Evolutionary conservation across 2,797 vertebrate species (phyloP), one percentile per base, ranked within the genome.

Genomic region (Cygnus olor): DNA sequence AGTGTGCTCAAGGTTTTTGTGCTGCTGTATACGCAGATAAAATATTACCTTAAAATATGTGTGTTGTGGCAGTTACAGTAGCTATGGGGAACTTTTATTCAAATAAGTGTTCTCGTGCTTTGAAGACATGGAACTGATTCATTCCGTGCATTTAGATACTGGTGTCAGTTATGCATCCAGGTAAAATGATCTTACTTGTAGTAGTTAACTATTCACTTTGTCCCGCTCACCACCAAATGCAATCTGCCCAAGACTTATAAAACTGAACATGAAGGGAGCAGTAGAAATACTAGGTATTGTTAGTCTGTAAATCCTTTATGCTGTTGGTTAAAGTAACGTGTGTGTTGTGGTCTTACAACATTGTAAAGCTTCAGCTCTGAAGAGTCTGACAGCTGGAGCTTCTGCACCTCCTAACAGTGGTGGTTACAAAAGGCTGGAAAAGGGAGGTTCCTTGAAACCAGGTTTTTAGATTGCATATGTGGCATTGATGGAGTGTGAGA

Each of bases 41-140:
- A 89, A 88, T 68, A 63, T 71, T 82, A 40, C 73, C 57, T 78
- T 87, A 94, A 92, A 93, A 78, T 78, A 56, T 27, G 14, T 71
- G 32, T 66, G 21, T 71, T 87, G 53, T 83, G 66, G 49, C 1
- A 4, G 45, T 87, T 95, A 36, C 1, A 57, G 61, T 83, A 88
- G 77, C 80, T 90, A 1, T 71, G 53, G 71, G 63, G 44, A 89
- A 90, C 36, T 87, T 60, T 8, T 45, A 65, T 91, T 95, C 74
- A 94, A 57, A 8, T 88, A 53, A 82, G 57, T 9, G 18, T 51
- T 49, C 28, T 68, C 36, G n/a, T 94, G 65, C 68, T 88, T 95
- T 86, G 61, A 73, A 79, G 47, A 38, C 21, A 54, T 38, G 70
- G 53, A 76, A 88, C n/a, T 42, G 65, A 63, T 91, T 73, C n/a